Conservation (phyloP, 2,113 vertebrate species). For the Zosterops hypoxanthus region DNA sequence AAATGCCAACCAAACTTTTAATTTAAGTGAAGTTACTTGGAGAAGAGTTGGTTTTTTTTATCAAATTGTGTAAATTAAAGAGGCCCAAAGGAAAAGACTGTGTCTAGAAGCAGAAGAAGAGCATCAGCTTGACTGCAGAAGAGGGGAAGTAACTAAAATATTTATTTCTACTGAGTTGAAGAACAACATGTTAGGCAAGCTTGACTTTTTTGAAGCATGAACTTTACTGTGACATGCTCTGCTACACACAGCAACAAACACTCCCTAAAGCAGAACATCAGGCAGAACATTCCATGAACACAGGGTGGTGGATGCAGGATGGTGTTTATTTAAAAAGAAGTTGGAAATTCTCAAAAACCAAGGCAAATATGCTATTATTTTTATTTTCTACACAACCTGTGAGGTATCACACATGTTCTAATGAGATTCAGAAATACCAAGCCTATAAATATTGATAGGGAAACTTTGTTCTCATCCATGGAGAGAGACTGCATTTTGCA, state of each 20-base stretch:
- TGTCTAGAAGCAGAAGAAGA: neutral
- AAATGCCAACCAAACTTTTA: neutral
- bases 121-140: neutral
- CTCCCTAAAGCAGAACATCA: constrained; percentile 37
- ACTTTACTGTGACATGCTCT: neutral
- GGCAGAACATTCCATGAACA: neutral
- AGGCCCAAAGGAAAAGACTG: neutral
- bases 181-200: neutral
- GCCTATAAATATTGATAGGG: constrained; percentile 58
- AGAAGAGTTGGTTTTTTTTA: neutral
- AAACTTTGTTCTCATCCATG: neutral
- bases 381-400: constrained; percentile 16
- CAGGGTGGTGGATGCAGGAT: neutral
- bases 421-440: constrained; percentile 47
- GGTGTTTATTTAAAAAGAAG: constrained; percentile 15
- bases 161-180: constrained; percentile 11
- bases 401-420: constrained; percentile 4
- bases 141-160: neutral
- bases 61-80: neutral
- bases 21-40: neutral
- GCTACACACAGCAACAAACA: neutral
- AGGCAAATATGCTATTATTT: constrained; percentile 13
- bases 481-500: constrained; percentile 19
- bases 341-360: constrained; percentile 2
- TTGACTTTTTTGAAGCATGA: neutral